These are phyloP conservation scores for Torymus texanus DNA, from an alignment of 2,888 invertebrate species.

Conservation along the genomic window DNA sequence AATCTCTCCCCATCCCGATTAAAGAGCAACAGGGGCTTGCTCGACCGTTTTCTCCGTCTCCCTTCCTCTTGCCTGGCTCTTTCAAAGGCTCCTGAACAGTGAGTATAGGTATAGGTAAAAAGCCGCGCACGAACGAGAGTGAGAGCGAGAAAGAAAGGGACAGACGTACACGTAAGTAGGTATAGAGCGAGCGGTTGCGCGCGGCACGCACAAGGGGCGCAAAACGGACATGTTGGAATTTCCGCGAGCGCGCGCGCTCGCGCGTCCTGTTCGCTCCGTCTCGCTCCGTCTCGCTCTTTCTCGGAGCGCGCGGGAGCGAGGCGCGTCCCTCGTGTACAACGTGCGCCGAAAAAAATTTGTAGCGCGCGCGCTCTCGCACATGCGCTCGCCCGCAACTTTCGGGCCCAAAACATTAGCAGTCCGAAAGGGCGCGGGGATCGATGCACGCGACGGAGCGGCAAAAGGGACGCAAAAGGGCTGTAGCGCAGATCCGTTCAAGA, in stretches of 20 bases:
- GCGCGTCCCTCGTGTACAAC: not conserved
- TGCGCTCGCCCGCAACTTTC: not conserved
- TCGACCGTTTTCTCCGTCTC: no score
- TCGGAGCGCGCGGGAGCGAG: slow-evolving; percentile 7
- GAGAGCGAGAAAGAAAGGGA: slow-evolving; percentile 1
- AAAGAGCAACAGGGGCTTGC: slow-evolving; percentile 49
- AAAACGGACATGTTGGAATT: slow-evolving; percentile 58
- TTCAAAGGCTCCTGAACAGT: not conserved
- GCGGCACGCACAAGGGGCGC: slow-evolving; percentile 45
- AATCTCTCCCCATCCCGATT: slow-evolving; percentile 10
- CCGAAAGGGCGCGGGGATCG: no score
- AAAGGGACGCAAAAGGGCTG: not conserved
- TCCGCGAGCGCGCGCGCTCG: slow-evolving; percentile 36
- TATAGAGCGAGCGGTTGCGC: slow-evolving; percentile 32
- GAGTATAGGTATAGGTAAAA: not conserved
- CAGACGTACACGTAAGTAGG: no score
- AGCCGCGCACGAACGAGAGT: not conserved
- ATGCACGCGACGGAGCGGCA: no score
- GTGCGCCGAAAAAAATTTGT: no score
- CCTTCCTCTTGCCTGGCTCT: not conserved
- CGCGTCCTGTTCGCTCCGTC: slow-evolving; percentile 20
- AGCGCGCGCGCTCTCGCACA: no score
- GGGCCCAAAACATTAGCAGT: no score
- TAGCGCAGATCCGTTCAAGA: slow-evolving; percentile 6
- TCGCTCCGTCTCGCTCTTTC: slow-evolving; percentile 14